These are phyloP conservation scores for Sylvilagus floridanus DNA, from an alignment of 2,797 vertebrate genomes.

Conservation along the genomic window DNA sequence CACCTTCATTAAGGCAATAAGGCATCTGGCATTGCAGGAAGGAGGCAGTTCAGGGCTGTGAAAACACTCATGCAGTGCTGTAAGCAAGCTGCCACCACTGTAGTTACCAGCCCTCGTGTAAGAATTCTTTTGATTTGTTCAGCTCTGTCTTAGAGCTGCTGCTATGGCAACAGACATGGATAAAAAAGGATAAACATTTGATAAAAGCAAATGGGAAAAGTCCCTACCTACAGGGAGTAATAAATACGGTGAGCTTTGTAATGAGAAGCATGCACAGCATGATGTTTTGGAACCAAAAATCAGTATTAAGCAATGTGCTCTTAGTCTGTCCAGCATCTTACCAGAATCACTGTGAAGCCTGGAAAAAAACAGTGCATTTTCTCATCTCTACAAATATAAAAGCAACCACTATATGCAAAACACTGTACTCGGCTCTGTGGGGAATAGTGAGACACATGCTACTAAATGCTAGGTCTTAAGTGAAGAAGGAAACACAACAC, in stretches of 20 bases:
- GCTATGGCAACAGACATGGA: conserved; percentile 80
- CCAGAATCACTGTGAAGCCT: background rate
- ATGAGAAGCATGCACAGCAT: conserved; percentile 54
- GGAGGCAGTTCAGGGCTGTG: background rate
- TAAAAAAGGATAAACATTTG: conserved; percentile 82
- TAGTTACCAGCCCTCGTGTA: conserved; percentile 9
- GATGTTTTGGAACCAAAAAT: conserved; percentile 79
- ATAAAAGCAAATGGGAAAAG: conserved; percentile 79
- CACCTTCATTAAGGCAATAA: background rate
- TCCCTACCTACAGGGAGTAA: conserved; percentile 70
- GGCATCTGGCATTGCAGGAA: background rate
- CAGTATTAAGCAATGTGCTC: conserved; percentile 52
- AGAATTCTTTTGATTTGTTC: conserved; percentile 62
- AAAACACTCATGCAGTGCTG: background rate
- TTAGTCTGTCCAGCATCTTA: conserved; percentile 47
- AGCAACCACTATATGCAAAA: background rate
- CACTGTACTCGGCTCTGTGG: background rate
- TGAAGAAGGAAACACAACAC: background rate
- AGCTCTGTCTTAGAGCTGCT: conserved; percentile 74
- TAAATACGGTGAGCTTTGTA: conserved; percentile 80
- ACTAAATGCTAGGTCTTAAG: background rate
- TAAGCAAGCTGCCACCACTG: rapidly evolving
- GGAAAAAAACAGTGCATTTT: background rate
- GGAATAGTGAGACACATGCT: background rate
- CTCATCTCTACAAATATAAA: background rate